A percentile compares a stretch with the other conserved stretches of the same genome.
These are phyloP conservation scores for Spodoptera exigua DNA, from an alignment of 2,888 invertebrate genomes.

Conservation along the genomic window DNA sequence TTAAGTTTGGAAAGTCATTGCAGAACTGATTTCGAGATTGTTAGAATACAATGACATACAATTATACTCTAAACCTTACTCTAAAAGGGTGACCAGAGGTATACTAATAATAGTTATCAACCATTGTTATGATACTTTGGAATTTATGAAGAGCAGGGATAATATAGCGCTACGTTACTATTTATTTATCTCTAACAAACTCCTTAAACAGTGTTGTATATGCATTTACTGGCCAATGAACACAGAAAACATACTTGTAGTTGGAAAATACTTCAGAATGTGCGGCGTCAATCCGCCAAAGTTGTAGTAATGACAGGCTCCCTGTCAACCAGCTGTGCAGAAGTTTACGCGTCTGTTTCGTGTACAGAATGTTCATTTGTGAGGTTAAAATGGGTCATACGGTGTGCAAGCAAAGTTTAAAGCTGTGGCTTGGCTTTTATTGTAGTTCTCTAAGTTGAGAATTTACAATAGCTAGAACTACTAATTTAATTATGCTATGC, in stretches of 20 bases:
- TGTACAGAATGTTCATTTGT: slow-evolving; percentile 45
- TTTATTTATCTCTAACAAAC: too few species aligned
- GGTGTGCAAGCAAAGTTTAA: slow-evolving; percentile 36
- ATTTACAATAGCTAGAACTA: slow-evolving; percentile 48
- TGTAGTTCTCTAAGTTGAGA: slow-evolving; percentile 41
- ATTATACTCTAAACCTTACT: too few species aligned
- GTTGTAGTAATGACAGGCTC: slow-evolving; percentile 35
- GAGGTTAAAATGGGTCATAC: slow-evolving; percentile 48
- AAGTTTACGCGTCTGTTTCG: slow-evolving; percentile 35
- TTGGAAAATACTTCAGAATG: slow-evolving; percentile 10
- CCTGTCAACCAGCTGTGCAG: slow-evolving; percentile 26
- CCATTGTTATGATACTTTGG: too few species aligned
- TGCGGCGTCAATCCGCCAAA: slow-evolving; percentile 36
- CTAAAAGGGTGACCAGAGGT: too few species aligned
- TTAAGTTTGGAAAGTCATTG: too few species aligned
- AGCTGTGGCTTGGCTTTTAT: slow-evolving; percentile 45
- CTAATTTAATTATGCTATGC: slow-evolving; percentile 46
- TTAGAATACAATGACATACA: too few species aligned
- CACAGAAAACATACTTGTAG: neutral
- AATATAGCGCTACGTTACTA: too few species aligned
- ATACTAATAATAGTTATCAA: too few species aligned
- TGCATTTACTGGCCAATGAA: neutral
- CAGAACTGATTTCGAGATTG: too few species aligned
- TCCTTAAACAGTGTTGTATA: too few species aligned
- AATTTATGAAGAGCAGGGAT: too few species aligned